These are phyloP conservation scores for Caiman crocodilus DNA, from an alignment of 2,797 vertebrate genomes.

Conservation along the genomic window DNA sequence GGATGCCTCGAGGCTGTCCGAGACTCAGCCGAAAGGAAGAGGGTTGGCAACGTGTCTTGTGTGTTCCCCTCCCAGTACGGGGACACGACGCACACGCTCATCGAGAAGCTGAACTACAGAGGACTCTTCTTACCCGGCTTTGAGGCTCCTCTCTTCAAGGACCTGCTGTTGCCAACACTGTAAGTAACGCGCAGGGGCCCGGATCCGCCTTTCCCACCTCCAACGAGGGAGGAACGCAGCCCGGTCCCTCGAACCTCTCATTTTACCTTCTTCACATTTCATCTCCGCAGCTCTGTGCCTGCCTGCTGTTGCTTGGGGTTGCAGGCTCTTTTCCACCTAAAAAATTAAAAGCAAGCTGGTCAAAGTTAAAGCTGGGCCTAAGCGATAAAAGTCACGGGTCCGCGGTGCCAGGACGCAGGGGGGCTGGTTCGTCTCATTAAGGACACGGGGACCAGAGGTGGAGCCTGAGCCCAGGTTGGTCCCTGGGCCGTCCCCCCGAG, in stretches of 20 bases:
- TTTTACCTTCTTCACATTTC: neutral
- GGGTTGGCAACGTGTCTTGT: neutral
- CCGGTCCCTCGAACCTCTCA: too few relatives aligned
- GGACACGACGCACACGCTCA: conserved; percentile 96
- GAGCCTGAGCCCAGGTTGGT: neutral
- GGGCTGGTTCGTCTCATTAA: neutral
- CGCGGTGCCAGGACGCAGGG: neutral
- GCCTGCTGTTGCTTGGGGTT: neutral
- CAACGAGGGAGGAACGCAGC: neutral
- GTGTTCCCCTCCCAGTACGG: conserved; percentile 84
- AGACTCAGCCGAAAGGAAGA: neutral
- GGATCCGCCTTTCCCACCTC: neutral
- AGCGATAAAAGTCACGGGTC: too few relatives aligned
- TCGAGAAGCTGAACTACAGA: conserved; percentile 90
- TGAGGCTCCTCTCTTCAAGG: conserved; percentile 80
- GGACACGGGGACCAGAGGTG: neutral
- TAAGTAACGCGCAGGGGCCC: conserved; percentile 80
- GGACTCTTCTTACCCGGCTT: conserved; percentile 95
- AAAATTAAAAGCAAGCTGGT: neutral
- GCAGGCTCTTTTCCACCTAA: neutral
- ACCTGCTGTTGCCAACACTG: conserved; percentile 88
- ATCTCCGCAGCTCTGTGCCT: neutral
- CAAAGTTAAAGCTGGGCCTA: neutral
- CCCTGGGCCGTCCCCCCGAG: neutral
- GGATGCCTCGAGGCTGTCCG: neutral